phyloP scores from a whole-genome alignment of 1,140 invertebrate species.

The Drosophila asahinai region DNA sequence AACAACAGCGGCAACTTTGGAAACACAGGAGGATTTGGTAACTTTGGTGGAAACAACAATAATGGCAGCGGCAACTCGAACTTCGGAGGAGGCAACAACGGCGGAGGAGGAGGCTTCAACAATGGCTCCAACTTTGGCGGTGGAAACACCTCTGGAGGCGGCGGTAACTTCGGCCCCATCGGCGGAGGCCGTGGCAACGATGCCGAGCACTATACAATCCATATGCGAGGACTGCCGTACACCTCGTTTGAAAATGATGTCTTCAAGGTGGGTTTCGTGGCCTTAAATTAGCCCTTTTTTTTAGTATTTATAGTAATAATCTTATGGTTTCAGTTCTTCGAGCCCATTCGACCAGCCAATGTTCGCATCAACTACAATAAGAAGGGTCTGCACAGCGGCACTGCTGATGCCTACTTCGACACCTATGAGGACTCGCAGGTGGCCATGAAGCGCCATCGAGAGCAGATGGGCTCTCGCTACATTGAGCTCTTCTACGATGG shows the following conservation, averaged over 20 bases:
- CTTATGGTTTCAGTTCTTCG: constrained; percentile 71
- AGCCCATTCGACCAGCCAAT: constrained; percentile 79
- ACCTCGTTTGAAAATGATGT: constrained; percentile 83
- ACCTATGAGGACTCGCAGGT: constrained; percentile 91
- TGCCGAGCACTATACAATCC: constrained; percentile 72
- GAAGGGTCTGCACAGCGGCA: constrained; percentile 94
- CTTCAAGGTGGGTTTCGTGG: constrained; percentile 61
- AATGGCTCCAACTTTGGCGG: constrained; percentile 50
- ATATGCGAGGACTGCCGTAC: constrained; percentile 82
- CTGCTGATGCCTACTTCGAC: constrained; percentile 94
- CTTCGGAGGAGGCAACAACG: constrained; percentile 39
- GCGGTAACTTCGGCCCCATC: constrained; percentile 67
- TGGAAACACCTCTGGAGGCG: constrained; percentile 32
- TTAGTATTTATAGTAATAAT: background rate
- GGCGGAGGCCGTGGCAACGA: constrained; percentile 69
- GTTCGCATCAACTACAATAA: constrained; percentile 84
- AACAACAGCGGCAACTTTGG: constrained; percentile 58
- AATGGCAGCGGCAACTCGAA: constrained; percentile 48
- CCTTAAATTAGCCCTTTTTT: background rate
- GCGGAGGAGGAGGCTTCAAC: constrained; percentile 45
- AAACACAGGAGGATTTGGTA: constrained; percentile 35
- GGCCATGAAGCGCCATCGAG: constrained; percentile 92
- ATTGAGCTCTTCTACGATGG: constrained; percentile 89
- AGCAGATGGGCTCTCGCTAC: constrained; percentile 95
- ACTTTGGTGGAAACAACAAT: constrained; percentile 51